These are phyloP conservation scores for Brachionus sp. DNA, from an alignment of 1,140 invertebrate species.

Conservation along the genomic window DNA sequence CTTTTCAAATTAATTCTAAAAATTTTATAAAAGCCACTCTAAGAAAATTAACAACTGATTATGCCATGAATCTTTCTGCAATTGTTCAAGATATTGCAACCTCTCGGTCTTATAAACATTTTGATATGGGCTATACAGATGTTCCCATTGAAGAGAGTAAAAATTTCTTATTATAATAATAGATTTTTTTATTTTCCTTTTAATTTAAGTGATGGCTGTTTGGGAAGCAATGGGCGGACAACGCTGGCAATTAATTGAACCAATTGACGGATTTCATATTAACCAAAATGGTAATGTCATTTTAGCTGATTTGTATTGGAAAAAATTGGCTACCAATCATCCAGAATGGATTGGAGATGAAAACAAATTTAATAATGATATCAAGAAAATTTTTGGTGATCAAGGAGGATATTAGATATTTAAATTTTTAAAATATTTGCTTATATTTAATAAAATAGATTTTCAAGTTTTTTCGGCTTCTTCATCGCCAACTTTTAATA, in stretches of 20 bases:
- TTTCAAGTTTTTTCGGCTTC: no score
- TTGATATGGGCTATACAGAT: conserved; percentile 58
- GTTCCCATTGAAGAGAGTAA: conserved; percentile 58
- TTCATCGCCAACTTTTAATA: no score
- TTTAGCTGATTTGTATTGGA: conserved; percentile 56
- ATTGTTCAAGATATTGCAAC: conserved; percentile 55
- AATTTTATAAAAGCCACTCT: conserved; percentile 1
- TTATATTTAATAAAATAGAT: background rate
- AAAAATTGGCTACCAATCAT: conserved; percentile 50
- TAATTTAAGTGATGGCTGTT: conserved; percentile 52
- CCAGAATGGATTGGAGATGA: conserved; percentile 53
- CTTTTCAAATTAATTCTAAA: conserved; percentile 51
- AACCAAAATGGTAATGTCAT: conserved; percentile 52
- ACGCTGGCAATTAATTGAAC: conserved; percentile 60
- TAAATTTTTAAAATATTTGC: background rate
- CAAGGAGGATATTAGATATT: conserved; percentile 51
- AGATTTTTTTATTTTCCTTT: background rate
- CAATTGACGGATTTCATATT: conserved; percentile 63
- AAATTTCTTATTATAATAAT: background rate
- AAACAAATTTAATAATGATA: conserved; percentile 54
- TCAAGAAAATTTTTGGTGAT: conserved; percentile 51
- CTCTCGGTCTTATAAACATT: conserved; percentile 54
- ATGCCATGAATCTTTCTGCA: conserved; percentile 55
- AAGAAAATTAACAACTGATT: conserved; percentile 47
- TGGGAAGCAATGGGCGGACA: conserved; percentile 57